Conservation (phyloP, 35 echinoderm and acorn worm species). For the Lytechinus pictus region DNA sequence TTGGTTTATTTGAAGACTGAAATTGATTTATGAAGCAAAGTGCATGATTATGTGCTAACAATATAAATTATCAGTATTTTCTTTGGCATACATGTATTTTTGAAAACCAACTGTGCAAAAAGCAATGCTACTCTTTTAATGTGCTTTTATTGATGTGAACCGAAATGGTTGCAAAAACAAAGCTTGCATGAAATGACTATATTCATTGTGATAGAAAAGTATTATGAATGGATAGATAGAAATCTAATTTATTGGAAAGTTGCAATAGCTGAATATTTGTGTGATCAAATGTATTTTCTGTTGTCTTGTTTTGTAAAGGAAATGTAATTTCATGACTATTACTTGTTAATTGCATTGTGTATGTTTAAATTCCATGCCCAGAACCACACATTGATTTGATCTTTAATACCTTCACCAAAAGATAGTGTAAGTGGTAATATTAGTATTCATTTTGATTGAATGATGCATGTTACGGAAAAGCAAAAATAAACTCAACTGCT, state of each 20-base stretch:
- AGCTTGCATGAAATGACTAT: not conserved
- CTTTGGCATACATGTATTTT: not conserved
- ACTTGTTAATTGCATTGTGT: too few species aligned
- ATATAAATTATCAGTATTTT: not conserved
- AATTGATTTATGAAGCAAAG: not conserved
- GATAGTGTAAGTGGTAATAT: too few species aligned
- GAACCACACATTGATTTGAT: too few species aligned
- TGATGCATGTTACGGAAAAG: too few species aligned
- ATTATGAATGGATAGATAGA: not conserved
- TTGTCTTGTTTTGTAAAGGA: too few species aligned
- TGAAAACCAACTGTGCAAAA: not conserved
- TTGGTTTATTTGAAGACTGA: too few species aligned
- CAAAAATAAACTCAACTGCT: too few species aligned
- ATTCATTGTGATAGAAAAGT: not conserved
- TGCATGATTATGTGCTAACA: not conserved
- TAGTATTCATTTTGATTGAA: too few species aligned
- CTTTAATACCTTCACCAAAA: too few species aligned
- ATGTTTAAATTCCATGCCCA: too few species aligned
- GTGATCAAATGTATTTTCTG: not conserved
- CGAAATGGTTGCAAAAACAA: not conserved
- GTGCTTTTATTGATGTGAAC: not conserved
- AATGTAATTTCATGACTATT: too few species aligned
- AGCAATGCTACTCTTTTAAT: not conserved
- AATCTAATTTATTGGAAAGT: constrained; percentile 1
- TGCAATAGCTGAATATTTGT: not conserved